These are phyloP conservation scores for Tylochromis polylepis DNA, from an alignment of 2,113 vertebrate genomes.

Conservation along the genomic window DNA sequence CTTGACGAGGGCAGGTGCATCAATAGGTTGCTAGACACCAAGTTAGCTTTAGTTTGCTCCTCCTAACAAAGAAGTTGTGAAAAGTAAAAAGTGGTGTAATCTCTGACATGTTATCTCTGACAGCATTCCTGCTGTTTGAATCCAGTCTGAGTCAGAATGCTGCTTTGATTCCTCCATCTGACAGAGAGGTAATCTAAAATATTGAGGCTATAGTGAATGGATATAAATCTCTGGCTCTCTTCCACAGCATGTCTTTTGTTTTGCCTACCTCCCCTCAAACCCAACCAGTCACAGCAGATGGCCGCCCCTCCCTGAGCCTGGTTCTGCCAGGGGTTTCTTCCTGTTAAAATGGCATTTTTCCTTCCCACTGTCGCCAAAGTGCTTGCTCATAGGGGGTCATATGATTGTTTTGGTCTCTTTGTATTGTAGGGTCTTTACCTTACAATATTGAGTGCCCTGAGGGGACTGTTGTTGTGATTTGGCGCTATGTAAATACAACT, in stretches of 20 bases:
- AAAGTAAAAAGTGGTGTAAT: background rate
- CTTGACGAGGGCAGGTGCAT: background rate
- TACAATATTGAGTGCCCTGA: background rate
- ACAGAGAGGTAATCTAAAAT: background rate
- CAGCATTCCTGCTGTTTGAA: background rate
- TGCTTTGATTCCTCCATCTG: background rate
- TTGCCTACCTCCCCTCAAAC: background rate
- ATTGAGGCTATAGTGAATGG: background rate
- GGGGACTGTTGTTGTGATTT: background rate
- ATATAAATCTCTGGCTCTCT: background rate
- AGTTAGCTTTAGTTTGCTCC: background rate
- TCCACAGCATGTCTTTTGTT: background rate
- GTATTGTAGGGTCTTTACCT: background rate
- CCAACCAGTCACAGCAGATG: background rate
- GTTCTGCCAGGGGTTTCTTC: background rate
- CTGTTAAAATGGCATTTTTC: background rate
- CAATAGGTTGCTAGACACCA: background rate
- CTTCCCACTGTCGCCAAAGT: background rate
- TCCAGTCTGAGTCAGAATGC: background rate
- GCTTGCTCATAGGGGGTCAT: background rate
- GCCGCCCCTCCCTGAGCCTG: background rate
- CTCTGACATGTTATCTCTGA: background rate
- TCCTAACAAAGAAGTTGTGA: background rate
- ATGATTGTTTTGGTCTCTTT: background rate
- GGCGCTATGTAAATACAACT: background rate